Percentiles rank a stretch among this genome's conserved stretches.
Conservation (phyloP, 2,797 vertebrate species). For the Pogoniulus pusillus region DNA sequence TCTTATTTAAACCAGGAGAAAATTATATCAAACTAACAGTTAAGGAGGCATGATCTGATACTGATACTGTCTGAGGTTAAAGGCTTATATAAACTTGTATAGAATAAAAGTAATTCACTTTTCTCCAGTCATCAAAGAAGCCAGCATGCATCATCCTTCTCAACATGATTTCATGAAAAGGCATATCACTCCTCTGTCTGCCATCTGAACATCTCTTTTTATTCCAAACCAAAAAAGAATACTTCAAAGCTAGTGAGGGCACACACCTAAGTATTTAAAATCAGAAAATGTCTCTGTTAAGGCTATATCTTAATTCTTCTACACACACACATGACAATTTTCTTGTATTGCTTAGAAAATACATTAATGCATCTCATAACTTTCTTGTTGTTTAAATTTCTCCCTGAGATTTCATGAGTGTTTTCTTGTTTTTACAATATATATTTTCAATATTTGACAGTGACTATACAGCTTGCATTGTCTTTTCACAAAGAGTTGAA, state of each 20-base stretch:
- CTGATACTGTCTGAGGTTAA: not conserved
- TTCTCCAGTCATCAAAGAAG: constrained; percentile 2
- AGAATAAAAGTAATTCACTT: constrained; percentile 26
- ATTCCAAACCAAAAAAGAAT: not conserved
- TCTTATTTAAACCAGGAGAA: constrained; percentile 15
- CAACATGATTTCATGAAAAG: not conserved
- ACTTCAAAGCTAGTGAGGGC: not conserved
- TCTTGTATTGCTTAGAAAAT: not conserved
- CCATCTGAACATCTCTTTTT: not conserved
- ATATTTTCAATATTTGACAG: not conserved
- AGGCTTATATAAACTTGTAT: not conserved
- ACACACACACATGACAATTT: not conserved
- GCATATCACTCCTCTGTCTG: not conserved
- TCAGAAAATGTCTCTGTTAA: not conserved
- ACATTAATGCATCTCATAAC: not conserved
- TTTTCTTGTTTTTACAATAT: not conserved
- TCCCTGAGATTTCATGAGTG: not conserved
- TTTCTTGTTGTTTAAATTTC: not conserved
- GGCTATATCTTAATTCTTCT: not conserved
- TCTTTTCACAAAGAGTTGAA: not conserved
- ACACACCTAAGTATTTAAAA: not conserved
- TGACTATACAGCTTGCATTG: not conserved
- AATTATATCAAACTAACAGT: not conserved
- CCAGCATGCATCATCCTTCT: not conserved
- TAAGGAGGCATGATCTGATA: constrained; percentile 12